Base-by-base conservation (phyloP, 2,888 invertebrate species). In the Endomychus coccineus region DNA sequence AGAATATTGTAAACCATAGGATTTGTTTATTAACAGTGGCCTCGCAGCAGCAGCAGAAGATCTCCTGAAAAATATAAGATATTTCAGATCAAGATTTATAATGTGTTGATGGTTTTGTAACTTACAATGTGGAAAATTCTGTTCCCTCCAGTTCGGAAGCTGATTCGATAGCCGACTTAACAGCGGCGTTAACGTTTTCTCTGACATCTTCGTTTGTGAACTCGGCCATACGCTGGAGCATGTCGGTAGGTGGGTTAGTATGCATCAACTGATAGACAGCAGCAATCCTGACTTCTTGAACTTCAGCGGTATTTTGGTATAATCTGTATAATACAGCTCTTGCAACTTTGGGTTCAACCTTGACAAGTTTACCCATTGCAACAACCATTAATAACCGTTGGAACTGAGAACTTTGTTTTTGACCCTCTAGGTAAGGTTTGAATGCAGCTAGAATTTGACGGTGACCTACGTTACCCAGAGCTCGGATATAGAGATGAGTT, bases 161-260 rank as follows among this genome's bases (percentile, higher is more conserved):
- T 23, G 66, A 63, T 54, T 70, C 59, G 39, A 84, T 78, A n/a
- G 68, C 66, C 14, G 75, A 71, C 54, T 77, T 78, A 4, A 83
- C 72, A n/a, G 71, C 75, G 36, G 79, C 69, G 43, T 77, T 77
- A 1, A 84, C 80, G 27, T 80, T 72, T 31, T 71, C 63, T 55
- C 72, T 76, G 11, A 67, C 67, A 52, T 84, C 83, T 30, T 68
- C 60, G 45, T 79, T 71, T 4, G 81, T 82, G 65, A 74, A 74
- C 52, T 73, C 68, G 13, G 83, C 83, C 76, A 84, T 80, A 16
- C 74, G 69, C 63, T 79, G 77, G 54, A 83, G 73, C 72, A 82
- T 76, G 9, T 67, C 66, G 12, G 69, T 61, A 5, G 77, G 71
- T 16, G 83, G 83, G 24, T 68, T 65, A 9, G 75, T 69, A 48